Conservation (phyloP, 1,140 invertebrate species). For the Neodiprion pinetum region DNA sequence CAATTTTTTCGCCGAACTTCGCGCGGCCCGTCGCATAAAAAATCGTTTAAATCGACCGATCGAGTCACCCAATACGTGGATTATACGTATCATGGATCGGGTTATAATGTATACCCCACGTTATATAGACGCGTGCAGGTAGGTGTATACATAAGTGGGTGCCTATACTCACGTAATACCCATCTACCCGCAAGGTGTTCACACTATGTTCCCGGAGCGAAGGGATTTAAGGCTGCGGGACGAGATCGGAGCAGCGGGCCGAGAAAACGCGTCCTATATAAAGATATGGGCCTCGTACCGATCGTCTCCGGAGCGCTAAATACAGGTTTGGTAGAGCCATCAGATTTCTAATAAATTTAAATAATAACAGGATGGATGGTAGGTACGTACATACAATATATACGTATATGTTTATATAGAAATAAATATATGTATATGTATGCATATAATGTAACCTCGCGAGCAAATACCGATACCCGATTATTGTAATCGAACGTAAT, state of each 20-base stretch:
- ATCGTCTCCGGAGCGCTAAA: conserved; percentile 18
- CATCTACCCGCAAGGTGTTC: not conserved
- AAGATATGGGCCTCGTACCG: not conserved
- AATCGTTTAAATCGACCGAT: too few relatives aligned
- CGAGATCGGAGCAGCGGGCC: not conserved
- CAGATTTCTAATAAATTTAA: conserved; percentile 35
- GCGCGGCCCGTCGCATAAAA: too few relatives aligned
- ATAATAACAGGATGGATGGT: conserved; percentile 24
- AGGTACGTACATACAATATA: not conserved
- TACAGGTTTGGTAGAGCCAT: conserved; percentile 26
- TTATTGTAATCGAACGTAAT: conserved; percentile 12
- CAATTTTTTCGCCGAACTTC: too few relatives aligned
- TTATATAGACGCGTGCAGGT: too few relatives aligned
- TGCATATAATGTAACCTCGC: not conserved
- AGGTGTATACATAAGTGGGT: too few relatives aligned
- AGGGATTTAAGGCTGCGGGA: not conserved
- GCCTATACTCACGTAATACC: too few relatives aligned
- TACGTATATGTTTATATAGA: too few relatives aligned
- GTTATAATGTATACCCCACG: too few relatives aligned
- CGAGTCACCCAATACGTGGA: too few relatives aligned
- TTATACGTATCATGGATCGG: too few relatives aligned
- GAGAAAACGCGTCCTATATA: not conserved
- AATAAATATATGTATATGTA: not conserved
- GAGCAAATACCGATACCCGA: conserved; percentile 19
- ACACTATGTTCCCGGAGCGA: not conserved